These are phyloP conservation scores for Dicycla oo DNA, from an alignment of 2,888 invertebrate genomes.

Conservation along the genomic window DNA sequence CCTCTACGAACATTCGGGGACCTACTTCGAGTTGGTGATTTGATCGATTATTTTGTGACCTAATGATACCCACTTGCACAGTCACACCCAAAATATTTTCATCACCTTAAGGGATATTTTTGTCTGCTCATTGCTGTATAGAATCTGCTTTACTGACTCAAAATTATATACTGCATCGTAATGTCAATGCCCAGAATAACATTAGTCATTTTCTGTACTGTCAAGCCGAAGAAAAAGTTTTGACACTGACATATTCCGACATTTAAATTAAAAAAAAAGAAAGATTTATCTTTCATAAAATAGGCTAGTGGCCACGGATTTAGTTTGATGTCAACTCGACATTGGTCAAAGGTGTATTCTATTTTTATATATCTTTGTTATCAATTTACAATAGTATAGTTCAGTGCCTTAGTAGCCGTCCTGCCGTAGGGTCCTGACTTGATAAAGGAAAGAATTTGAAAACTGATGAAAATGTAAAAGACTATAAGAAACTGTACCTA, in stretches of 20 bases:
- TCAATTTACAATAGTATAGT: neutral
- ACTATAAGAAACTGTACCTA: neutral
- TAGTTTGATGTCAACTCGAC: neutral
- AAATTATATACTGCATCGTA: neutral
- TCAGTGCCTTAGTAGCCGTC: neutral
- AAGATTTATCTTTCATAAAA: neutral
- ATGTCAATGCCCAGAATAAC: neutral
- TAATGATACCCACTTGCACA: too few relatives aligned
- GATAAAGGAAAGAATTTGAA: neutral
- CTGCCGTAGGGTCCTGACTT: too few relatives aligned
- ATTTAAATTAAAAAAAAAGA: neutral
- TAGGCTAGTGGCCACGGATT: neutral
- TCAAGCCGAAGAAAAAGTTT: neutral
- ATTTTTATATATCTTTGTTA: neutral
- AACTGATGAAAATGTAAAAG: neutral
- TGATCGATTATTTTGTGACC: too few relatives aligned
- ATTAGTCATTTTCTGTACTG: neutral
- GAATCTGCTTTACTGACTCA: neutral
- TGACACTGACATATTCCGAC: neutral
- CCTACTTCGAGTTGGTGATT: neutral
- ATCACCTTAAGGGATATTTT: neutral
- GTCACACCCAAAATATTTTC: neutral
- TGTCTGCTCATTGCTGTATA: neutral
- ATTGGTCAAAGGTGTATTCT: neutral
- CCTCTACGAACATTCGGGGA: neutral